Evolutionary conservation across 2,888 invertebrate species (phyloP), one percentile per base, ranked within the genome.

Genomic region (Apodemia zela): DNA sequence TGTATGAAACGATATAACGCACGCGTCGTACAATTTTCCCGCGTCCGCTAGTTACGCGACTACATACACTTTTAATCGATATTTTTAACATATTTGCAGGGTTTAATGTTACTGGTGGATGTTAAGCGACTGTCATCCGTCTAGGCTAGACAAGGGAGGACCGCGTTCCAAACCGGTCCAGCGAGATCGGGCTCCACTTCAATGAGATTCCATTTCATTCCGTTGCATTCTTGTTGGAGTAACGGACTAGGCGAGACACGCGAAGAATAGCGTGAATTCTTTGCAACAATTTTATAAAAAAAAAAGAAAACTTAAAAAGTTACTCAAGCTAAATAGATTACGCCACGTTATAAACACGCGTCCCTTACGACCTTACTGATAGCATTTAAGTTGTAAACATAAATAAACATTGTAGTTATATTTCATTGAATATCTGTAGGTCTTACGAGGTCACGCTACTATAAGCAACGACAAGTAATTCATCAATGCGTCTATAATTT

Each of bases 201-300:
- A 89, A 90, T 89, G 87, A 90, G 87, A 91, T 90, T 90, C 90
- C 87, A 84, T 88, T 89, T 87, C 86, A 86, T 86, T 85, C 84
- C 85, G 80, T 83, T 84, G 87, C 89, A 90, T 89, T 90, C 90
- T 87, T 88, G 84, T 79, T 79, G 78, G 80, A 85, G 79, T 89
- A 90, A 90, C 89, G 89, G 89, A 79, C 80, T 80, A 81, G 80
- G 78, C 81, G 74, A 79, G 80, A 78, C 73, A 74, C 73, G 73
- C 74, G 71, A 72, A 77, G 76, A 75, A 76, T 73, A 75, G 75
- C 71, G 70, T 75, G 72, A 63, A 69, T 69, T 68, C 4, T 54
- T 54, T 54, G 54, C 54, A 21, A 13, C 13, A 21, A 54, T 25
- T 54, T 15, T 33, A 33, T 0, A 25, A 54, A 54, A 54, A 15